phyloP scores from a whole-genome alignment of 2,797 vertebrate genomes.

The Coccyzus lansbergi region DNA sequence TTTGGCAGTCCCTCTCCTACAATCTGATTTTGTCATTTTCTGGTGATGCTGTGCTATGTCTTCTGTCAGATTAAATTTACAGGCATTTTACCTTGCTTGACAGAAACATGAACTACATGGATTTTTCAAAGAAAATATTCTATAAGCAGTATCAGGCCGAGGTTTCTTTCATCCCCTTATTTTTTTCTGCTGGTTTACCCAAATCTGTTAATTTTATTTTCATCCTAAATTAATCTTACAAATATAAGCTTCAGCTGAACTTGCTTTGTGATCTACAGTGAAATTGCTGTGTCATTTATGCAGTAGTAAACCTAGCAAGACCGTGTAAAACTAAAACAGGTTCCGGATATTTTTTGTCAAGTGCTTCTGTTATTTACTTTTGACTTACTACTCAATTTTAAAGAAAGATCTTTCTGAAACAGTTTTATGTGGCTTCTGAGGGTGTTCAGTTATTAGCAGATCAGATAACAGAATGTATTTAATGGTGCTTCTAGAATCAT shows the following conservation, averaged over 20 bases:
- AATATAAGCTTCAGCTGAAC: background rate
- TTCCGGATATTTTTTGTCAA: background rate
- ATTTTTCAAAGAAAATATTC: conserved; percentile 60
- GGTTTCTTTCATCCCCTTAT: background rate
- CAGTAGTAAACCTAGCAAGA: background rate
- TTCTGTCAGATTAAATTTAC: conserved; percentile 65
- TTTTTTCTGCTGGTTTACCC: background rate
- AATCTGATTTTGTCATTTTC: conserved; percentile 61
- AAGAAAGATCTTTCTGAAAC: background rate
- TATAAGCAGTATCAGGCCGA: background rate
- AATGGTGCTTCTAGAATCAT: background rate
- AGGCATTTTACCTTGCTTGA: conserved; percentile 30
- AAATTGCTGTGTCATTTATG: background rate
- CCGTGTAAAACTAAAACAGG: background rate
- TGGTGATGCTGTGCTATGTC: conserved; percentile 48
- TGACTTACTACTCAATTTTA: background rate
- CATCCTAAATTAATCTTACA: background rate
- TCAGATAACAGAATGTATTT: background rate
- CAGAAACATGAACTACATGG: conserved; percentile 51
- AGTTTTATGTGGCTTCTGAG: background rate
- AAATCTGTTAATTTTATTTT: conserved; percentile 42
- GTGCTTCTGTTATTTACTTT: background rate
- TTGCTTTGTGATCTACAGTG: background rate
- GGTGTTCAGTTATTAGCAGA: background rate
- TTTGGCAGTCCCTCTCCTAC: conserved; percentile 32